Percentiles rank a stretch among this genome's conserved stretches.
These are phyloP conservation scores for Rostratula benghalensis DNA, from an alignment of 2,113 vertebrate species.

Conservation along the genomic window DNA sequence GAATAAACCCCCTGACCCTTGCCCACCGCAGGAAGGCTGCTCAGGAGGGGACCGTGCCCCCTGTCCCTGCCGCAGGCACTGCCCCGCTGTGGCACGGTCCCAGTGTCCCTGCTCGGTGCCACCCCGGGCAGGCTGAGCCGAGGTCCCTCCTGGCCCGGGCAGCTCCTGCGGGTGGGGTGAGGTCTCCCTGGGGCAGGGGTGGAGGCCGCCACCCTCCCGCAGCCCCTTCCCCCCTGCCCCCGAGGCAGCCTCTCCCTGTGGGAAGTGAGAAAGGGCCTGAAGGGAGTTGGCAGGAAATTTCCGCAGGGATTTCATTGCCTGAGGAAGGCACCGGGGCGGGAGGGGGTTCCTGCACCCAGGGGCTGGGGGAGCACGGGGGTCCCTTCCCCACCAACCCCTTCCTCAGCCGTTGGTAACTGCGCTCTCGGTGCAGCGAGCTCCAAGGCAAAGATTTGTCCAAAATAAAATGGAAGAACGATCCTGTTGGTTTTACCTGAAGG, in stretches of 20 bases:
- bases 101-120: accelerated
- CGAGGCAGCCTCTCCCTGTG: accelerated
- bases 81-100: background rate
- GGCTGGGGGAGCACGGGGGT: background rate
- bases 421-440: background rate
- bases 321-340: background rate
- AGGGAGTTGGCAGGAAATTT: background rate
- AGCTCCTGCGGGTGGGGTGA: background rate
- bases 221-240: background rate
- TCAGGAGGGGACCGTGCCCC: accelerated
- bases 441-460: background rate
- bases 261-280: accelerated
- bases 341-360: background rate
- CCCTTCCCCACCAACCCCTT: background rate
- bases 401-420: background rate
- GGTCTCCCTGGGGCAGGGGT: background rate
- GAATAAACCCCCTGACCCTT: background rate
- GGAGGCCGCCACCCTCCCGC: background rate
- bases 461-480: background rate
- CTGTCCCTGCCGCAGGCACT: accelerated
- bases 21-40: background rate
- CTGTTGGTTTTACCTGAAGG: background rate
- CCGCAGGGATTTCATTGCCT: background rate
- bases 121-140: background rate
- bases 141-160: background rate